Conservation (phyloP, 2,797 vertebrate species). For the Poecilia picta region DNA sequence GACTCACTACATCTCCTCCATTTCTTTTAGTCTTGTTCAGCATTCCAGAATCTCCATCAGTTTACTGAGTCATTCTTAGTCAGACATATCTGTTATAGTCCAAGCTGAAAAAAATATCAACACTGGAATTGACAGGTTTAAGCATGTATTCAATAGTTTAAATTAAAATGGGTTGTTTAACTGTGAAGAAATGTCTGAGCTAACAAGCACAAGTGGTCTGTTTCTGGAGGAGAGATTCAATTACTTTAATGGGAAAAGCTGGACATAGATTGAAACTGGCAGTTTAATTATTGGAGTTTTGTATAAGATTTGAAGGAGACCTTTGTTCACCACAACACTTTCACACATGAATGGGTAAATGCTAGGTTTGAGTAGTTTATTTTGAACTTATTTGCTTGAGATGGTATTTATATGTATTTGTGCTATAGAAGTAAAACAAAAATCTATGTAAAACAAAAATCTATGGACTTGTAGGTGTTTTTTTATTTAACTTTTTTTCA, state of each 20-base stretch:
- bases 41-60: not conserved
- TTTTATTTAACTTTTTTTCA: not conserved
- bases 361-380: not conserved
- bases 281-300: constrained; percentile 72
- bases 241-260: constrained; percentile 74
- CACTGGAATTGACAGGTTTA: constrained; percentile 28
- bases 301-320: constrained; percentile 61
- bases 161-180: constrained; percentile 38
- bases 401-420: not conserved
- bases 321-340: constrained; percentile 39
- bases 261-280: constrained; percentile 74
- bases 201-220: constrained; percentile 60
- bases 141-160: constrained; percentile 46
- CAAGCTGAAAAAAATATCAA: constrained; percentile 38
- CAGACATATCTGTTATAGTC: constrained; percentile 19
- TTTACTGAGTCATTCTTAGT: not conserved
- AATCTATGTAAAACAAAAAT: not conserved
- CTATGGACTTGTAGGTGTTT: not conserved
- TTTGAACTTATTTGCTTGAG: not conserved
- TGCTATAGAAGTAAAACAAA: not conserved
- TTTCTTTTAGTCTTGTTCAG: not conserved
- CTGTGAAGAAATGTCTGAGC: constrained; percentile 57
- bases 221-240: constrained; percentile 66
- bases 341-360: constrained; percentile 32
- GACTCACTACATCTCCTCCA: not conserved